Conservation (phyloP, 2,797 vertebrate species). For the Acropternis orthonyx region DNA sequence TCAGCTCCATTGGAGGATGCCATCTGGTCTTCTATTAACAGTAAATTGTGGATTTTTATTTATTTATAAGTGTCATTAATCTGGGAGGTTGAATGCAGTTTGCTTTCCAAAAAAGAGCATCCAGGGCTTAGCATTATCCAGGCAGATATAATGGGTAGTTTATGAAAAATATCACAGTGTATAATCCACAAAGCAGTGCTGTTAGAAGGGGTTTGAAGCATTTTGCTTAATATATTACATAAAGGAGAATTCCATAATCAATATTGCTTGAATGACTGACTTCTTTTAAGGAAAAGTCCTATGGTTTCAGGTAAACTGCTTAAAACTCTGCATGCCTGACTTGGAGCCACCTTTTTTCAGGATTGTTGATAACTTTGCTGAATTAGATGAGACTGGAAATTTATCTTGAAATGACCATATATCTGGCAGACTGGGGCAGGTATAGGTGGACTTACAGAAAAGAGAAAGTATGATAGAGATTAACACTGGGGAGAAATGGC, state of each 20-base stretch:
- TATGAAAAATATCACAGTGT: background rate
- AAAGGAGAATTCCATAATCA: background rate
- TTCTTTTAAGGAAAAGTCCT: background rate
- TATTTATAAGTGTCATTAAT: slow-evolving; percentile 62
- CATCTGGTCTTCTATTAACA: slow-evolving; percentile 57
- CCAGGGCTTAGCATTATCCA: background rate
- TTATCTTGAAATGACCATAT: accelerated
- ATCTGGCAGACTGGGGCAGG: background rate
- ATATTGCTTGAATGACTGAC: background rate
- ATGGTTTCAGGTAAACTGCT: background rate
- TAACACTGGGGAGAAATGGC: accelerated
- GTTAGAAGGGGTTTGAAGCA: background rate
- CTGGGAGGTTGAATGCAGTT: slow-evolving; percentile 15
- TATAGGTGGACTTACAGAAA: background rate
- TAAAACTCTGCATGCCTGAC: background rate
- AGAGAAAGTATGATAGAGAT: background rate
- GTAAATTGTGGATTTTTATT: slow-evolving; percentile 57
- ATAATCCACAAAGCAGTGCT: background rate
- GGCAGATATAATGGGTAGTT: background rate
- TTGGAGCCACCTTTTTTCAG: background rate
- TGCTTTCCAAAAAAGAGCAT: background rate
- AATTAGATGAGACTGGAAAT: background rate
- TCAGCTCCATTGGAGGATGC: slow-evolving; percentile 13
- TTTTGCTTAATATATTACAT: background rate
- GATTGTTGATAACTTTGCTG: background rate